Evolutionary conservation across 2,113 vertebrate genomes (phyloP).

Genomic region (Oryzias curvinotus): DNA sequence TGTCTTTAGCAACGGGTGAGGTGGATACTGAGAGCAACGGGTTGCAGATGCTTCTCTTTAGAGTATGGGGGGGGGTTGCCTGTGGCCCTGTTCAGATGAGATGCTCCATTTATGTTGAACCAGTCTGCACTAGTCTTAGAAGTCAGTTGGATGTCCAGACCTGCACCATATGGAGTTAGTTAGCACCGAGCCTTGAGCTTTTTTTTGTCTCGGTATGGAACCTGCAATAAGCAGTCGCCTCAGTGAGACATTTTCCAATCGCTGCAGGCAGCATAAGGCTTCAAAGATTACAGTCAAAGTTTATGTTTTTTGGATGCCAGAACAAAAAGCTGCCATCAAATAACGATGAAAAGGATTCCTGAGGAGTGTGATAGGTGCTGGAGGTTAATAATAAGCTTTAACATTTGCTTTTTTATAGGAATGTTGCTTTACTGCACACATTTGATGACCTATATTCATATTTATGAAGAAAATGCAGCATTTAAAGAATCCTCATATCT

Average conservation of each 20-base stretch:
- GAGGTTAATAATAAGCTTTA: constrained; percentile 12
- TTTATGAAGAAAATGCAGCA: background rate
- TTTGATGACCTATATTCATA: background rate
- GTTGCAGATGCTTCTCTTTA: constrained; percentile 62
- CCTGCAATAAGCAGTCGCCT: constrained; percentile 41
- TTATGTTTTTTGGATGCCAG: constrained; percentile 56
- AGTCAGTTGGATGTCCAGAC: constrained; percentile 71
- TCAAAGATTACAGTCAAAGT: constrained; percentile 69
- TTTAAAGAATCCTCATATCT: background rate
- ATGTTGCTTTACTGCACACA: background rate
- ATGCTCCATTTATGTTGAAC: constrained; percentile 63
- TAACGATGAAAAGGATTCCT: constrained; percentile 52
- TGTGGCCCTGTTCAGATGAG: constrained; percentile 44
- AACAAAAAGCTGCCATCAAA: constrained; percentile 52
- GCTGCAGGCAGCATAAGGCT: constrained; percentile 53
- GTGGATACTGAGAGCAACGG: constrained; percentile 40
- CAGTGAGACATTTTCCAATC: constrained; percentile 47
- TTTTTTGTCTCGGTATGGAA: constrained; percentile 45
- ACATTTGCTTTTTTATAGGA: constrained; percentile 4
- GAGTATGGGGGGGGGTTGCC: constrained; percentile 21
- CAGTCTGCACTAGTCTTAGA: constrained; percentile 62
- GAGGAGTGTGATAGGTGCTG: constrained; percentile 8
- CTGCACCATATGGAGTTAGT: constrained; percentile 68
- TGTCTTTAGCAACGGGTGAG: constrained; percentile 20
- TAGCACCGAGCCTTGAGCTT: constrained; percentile 55